Conservation (phyloP, 2,888 invertebrate species). For the Drymonia ruficornis region DNA sequence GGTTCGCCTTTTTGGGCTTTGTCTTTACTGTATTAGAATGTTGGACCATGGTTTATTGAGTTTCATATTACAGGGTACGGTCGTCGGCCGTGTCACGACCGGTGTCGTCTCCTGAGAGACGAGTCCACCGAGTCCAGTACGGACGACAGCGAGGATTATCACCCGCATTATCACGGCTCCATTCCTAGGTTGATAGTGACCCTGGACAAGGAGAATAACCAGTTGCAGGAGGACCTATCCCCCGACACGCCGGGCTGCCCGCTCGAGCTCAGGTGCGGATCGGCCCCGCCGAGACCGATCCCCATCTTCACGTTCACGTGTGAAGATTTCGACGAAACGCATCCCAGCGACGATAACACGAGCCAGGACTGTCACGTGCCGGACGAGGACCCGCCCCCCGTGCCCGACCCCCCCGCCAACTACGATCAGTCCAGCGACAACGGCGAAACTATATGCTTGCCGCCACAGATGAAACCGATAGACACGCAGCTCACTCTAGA, state of each 20-base stretch:
- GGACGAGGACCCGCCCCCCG: constrained; percentile 51
- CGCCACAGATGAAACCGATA: constrained; percentile 74
- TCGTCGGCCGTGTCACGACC: constrained; percentile 60
- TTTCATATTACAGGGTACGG: constrained; percentile 70
- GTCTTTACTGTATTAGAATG: constrained; percentile 20
- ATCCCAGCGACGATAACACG: constrained; percentile 30
- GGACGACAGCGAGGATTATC: constrained; percentile 69
- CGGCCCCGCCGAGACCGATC: constrained; percentile 54
- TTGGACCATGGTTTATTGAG: constrained; percentile 33
- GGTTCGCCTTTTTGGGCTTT: constrained; percentile 9
- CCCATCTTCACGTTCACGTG: constrained; percentile 78
- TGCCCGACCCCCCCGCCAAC: constrained; percentile 56
- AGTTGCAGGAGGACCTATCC: constrained; percentile 67
- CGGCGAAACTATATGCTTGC: constrained; percentile 60
- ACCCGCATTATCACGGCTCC: constrained; percentile 69
- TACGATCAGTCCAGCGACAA: constrained; percentile 66
- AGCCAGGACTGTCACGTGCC: constrained; percentile 38
- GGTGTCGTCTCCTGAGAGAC: constrained; percentile 59
- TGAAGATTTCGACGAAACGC: constrained; percentile 70
- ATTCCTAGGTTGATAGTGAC: constrained; percentile 76
- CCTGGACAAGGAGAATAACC: constrained; percentile 70
- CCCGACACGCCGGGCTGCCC: constrained; percentile 74
- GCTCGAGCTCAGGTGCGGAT: constrained; percentile 52
- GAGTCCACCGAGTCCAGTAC: constrained; percentile 77
- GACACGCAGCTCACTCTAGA: constrained; percentile 71